Base-by-base conservation (phyloP, 2,888 invertebrate species). In the Cantharis flavilabris region DNA sequence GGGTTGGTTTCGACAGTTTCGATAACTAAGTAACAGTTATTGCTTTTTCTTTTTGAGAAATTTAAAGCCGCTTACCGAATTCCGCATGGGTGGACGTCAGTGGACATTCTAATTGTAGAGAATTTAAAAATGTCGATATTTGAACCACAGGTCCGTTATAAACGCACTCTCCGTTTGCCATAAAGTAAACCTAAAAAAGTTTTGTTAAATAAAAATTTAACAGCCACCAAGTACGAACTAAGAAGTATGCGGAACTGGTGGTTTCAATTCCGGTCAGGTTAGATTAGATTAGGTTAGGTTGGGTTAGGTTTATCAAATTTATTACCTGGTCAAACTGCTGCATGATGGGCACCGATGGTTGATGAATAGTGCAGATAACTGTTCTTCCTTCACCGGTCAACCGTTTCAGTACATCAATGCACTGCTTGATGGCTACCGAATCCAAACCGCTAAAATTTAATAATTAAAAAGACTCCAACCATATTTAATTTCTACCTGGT, bases 81-180 rank as follows among this genome's bases (percentile, higher is more conserved):
- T 96, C 96, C 2, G 95, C 94, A 0, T 95, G 95, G 84, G 95
- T 96, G 88, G 95, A 93, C 33, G 94, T 94, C 11, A 92, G 91
- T 2, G 95, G 95, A 85, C 96, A 96, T 3, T 92, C 87, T 77
- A 93, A 90, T 13, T 92, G 93, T 28, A 92, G 89, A 71, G 91
- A 90, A 1, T 91, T 87, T 77, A 95, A 88, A 86, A 92, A 95
- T 1, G 94, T 93, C 0, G 96, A 92, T 4, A 96, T 88, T n/a
- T 92, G 90, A 13, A 89, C 88, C 0, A 94, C 91, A 1, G 92
- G 90, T 14, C 96, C 96, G 87, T 94, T 91, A 82, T 92, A 94
- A 62, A 93, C 89, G 85, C 92, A 93, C 82, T 90, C 89, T 2
- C 93, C 94, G 77, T 90, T 90, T 2, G 92, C 91, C 72, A 93